Evolutionary conservation across 1,140 invertebrate genomes (phyloP), one percentile per base, ranked within the genome.

Genomic region (Probaryconus sp.): DNA sequence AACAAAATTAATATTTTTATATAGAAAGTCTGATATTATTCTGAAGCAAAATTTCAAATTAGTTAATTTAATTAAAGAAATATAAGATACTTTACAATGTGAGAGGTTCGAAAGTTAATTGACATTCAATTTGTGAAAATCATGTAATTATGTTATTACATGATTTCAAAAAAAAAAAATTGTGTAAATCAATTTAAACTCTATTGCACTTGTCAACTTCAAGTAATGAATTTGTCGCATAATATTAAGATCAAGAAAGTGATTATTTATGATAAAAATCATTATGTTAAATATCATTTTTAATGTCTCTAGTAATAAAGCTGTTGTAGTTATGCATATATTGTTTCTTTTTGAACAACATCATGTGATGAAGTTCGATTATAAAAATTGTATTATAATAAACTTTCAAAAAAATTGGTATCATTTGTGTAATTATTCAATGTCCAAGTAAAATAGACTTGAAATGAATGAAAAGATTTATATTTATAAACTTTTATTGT

Each of bases 341-440:
- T 47, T 45, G 47, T 76, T 76, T 76, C 60, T 58, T 70, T 65
- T 61, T 65, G 33, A 70, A 60, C 26, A 35, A 40, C 51, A 55
- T 67, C 42, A 67, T 7, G 31, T 64, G n/a, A 69, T 51, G 26
- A 70, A 40, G 61, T 71, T 71, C 37, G 61, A 68, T 71, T 71
- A 68, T 55, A 68, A 33, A 51, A 67, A 51, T 24, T 71, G 50
- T 74, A 64, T 58, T 76, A 67, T 63, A 76, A 71, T 76, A 76
- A 76, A 76, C 50, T 76, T 70, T 76, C 72, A 50, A 53, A 70
- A n/a, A 70, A 76, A 76, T 76, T 76, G 65, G 64, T 75, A 69
- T 35, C 7, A 55, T 16, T 21, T 60, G 40, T 47, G 1, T 56
- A 6, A 38, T 40, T 58, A 47, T 48, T 63, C 40, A 24, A 4